A percentile compares a stretch with the other conserved stretches of the same genome.
These are phyloP conservation scores for Adelognathus sp. DNA, from an alignment of 2,888 invertebrate genomes.

Conservation along the genomic window DNA sequence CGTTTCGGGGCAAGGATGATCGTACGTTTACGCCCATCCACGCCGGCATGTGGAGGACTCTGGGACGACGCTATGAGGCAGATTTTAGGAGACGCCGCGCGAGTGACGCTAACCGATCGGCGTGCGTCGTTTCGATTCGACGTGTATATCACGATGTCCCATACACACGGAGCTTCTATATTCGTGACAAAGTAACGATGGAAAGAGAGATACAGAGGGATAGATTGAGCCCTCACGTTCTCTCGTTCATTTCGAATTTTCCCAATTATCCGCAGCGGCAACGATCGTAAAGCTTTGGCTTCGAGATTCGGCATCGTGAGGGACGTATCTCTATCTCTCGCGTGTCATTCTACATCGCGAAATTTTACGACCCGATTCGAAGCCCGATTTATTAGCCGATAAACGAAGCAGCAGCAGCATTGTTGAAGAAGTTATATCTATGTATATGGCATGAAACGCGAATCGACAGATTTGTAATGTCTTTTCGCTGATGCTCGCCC, in stretches of 20 bases:
- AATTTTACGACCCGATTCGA: slow-evolving; percentile 46
- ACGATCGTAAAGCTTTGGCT: slow-evolving; percentile 57
- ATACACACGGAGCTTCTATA: neutral
- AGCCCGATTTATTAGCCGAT: slow-evolving; percentile 38
- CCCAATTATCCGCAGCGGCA: slow-evolving; percentile 56
- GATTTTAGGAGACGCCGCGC: slow-evolving; percentile 57
- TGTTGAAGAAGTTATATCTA: neutral
- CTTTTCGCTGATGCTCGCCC: too few species aligned
- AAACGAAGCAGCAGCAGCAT: slow-evolving; percentile 23
- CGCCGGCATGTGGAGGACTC: slow-evolving; percentile 23
- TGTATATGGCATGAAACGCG: neutral
- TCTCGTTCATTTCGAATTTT: slow-evolving; percentile 58
- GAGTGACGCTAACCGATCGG: slow-evolving; percentile 56
- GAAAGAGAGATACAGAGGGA: too few species aligned
- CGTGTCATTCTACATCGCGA: neutral
- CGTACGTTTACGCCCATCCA: slow-evolving; percentile 40
- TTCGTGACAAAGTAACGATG: slow-evolving; percentile 50
- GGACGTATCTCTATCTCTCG: slow-evolving; percentile 23
- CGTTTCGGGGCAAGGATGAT: slow-evolving; percentile 29
- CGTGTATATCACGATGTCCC: slow-evolving; percentile 6
- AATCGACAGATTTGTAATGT: neutral
- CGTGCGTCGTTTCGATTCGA: slow-evolving; percentile 24
- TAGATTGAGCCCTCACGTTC: slow-evolving; percentile 29
- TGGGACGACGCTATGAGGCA: slow-evolving; percentile 50
- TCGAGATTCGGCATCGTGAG: slow-evolving; percentile 10